phyloP scores from a whole-genome alignment of 2,888 invertebrate species.

The Troilus luridus region DNA sequence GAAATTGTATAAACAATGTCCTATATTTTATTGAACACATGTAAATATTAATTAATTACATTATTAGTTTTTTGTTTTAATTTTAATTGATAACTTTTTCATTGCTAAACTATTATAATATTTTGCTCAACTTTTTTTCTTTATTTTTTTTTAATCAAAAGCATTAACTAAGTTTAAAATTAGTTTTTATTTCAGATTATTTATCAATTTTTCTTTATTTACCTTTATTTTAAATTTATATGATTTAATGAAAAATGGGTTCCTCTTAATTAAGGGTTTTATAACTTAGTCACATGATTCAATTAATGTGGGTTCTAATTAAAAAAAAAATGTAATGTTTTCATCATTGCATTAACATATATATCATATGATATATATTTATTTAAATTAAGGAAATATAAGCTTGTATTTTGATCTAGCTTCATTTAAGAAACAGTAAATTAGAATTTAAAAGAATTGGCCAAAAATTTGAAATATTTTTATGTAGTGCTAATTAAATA shows the following conservation, averaged over 20 bases:
- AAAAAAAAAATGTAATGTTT: background rate
- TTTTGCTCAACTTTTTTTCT: background rate
- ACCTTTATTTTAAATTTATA: background rate
- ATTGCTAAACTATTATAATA: slow-evolving; percentile 27
- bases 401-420: background rate
- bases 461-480: background rate
- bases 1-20: background rate
- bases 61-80: slow-evolving; percentile 26
- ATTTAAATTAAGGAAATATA: background rate
- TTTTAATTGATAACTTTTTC: slow-evolving; percentile 5
- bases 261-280: slow-evolving; percentile 1
- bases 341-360: background rate
- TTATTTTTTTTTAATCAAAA: slow-evolving; percentile 28
- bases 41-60: background rate
- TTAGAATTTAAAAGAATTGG: background rate
- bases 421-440: background rate
- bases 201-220: background rate
- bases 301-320: background rate
- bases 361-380: background rate
- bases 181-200: background rate
- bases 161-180: slow-evolving; percentile 16
- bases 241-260: background rate
- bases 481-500: background rate
- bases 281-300: background rate
- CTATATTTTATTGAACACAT: background rate